Percentiles rank a stretch among this genome's conserved stretches.
Evolutionary conservation across 1,140 invertebrate genomes (phyloP).

Genomic region (Cyclina sinensis): DNA sequence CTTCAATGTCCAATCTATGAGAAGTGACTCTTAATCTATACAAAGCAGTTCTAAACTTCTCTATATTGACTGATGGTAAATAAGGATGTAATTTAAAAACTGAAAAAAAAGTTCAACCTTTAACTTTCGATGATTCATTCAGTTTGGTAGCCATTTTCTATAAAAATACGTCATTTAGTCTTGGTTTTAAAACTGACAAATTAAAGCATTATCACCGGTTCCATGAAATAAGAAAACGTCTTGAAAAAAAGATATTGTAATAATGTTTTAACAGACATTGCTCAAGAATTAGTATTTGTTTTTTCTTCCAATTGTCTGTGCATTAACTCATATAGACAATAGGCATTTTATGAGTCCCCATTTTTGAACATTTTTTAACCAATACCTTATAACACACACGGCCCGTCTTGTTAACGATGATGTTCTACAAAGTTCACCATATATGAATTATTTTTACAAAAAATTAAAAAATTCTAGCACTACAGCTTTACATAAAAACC

Average conservation of each 20-base stretch:
- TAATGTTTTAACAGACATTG: constrained; percentile 48
- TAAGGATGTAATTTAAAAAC: not conserved
- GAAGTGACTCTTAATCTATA: constrained; percentile 18
- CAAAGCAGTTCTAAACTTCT: constrained; percentile 14
- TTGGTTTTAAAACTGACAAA: not conserved
- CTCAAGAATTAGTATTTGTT: too few relatives aligned
- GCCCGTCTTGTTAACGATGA: too few relatives aligned
- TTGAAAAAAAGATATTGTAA: constrained; percentile 19
- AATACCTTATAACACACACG: too few relatives aligned
- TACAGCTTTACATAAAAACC: too few relatives aligned
- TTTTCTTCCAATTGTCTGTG: too few relatives aligned
- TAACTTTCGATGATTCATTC: not conserved
- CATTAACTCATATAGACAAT: too few relatives aligned
- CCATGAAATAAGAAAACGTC: constrained; percentile 25
- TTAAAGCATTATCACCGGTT: not conserved
- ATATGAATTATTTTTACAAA: too few relatives aligned
- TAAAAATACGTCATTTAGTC: constrained; percentile 1
- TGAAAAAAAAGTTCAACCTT: not conserved
- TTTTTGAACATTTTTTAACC: too few relatives aligned
- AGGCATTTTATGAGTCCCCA: too few relatives aligned
- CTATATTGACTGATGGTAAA: not conserved
- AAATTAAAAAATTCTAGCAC: too few relatives aligned
- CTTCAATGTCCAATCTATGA: constrained; percentile 41
- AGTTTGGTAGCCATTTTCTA: not conserved
- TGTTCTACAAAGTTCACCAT: too few relatives aligned